Base-by-base conservation (phyloP, 1,140 invertebrate genomes). In the Rhagoletis pomonella region DNA sequence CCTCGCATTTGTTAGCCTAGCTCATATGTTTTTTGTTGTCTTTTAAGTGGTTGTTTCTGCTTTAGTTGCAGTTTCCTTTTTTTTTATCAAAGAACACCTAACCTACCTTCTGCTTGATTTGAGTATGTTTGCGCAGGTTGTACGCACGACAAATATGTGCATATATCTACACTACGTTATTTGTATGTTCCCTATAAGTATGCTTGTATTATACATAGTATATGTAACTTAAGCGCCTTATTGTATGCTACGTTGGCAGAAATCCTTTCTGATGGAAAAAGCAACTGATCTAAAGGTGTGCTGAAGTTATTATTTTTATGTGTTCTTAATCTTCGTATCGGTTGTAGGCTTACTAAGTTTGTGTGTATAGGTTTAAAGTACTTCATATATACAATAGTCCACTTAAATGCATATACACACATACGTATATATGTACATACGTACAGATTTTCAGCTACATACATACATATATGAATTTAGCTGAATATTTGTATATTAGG, bases 1-100 rank as follows among this genome's bases (percentile, higher is more conserved):
- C 73, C 47, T 81, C 9, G 73, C 55, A 58, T 58, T 81, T 81
- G 73, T 81, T 50, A 55, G 47, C 73, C 47, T 81, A 19, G n/a
- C 73, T 50, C n/a, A 81, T 47, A 14, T 42, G 47, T 17, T 12
- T 77, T 55, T 58, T 81, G 47, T 81, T 81, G 73, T 55, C 73
- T 81, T 10, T 67, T 55, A 55, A 10, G 2, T 44, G 67, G 3
- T 29, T 81, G 47, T 58, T 81, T 14, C 55, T 55, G 17, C 55
- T 81, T 50, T 81, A 10, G 6, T 81, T 50, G 73, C 2, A 55
- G 47, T 81, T 19, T 55, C 44, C 47, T 81, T 81, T 81, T n/a
- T n/a, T 77, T 4, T 50, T 14, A 19, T 55, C 47, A 55, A 19
- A 44, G 67, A 2, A 81, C 73, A 81, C 73, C 73, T 81, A 81